phyloP scores from a whole-genome alignment of 2,113 vertebrate species.

The Brienomyrus longianalis region DNA sequence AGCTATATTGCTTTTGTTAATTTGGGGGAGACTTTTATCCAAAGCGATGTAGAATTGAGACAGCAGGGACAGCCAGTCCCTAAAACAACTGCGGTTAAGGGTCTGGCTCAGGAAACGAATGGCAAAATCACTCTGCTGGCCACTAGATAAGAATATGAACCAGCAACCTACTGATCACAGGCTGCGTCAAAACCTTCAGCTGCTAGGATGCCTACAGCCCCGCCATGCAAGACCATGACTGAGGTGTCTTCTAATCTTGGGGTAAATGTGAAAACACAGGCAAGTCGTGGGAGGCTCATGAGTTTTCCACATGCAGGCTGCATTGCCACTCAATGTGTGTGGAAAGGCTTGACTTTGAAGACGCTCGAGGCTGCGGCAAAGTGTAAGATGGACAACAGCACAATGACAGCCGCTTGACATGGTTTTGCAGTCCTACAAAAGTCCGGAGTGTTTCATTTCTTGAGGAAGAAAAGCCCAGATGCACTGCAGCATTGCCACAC shows the following conservation, averaged over 20 bases:
- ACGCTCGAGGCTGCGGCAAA: neutral
- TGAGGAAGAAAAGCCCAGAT: neutral
- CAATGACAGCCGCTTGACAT: neutral
- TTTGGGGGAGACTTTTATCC: neutral
- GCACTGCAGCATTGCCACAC: neutral
- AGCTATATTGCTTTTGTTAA: neutral
- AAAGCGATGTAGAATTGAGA: neutral
- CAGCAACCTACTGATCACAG: neutral
- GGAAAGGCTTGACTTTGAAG: neutral
- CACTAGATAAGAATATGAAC: neutral
- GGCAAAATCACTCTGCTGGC: neutral
- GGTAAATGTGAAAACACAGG: neutral
- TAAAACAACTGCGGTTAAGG: neutral
- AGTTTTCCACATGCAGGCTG: neutral
- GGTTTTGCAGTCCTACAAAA: neutral
- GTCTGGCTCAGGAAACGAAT: neutral
- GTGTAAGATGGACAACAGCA: neutral
- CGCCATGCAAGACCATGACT: neutral
- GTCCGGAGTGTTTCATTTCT: neutral
- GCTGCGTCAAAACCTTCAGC: neutral
- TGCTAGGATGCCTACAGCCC: neutral
- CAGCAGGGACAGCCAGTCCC: neutral
- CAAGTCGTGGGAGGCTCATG: no score
- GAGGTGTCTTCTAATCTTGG: neutral
- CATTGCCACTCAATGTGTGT: slow-evolving; percentile 1